Evolutionary conservation across 2,888 invertebrate genomes (phyloP).

Genomic region (Aphidoletes aphidimyza): DNA sequence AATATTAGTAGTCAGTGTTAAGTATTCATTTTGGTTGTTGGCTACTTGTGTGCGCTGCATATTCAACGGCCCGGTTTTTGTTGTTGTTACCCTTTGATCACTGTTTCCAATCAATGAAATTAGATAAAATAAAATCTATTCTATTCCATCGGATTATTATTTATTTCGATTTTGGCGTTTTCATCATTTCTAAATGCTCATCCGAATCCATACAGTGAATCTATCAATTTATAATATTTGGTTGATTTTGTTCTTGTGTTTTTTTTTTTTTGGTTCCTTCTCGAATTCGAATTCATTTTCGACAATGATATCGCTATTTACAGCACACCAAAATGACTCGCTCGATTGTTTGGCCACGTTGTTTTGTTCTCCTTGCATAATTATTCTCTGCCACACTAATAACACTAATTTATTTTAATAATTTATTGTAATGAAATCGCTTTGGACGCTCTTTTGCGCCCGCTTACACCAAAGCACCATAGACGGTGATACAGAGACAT

Average conservation of each 20-base stretch:
- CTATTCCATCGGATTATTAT: neutral
- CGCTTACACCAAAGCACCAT: too few species aligned
- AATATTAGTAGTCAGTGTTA: conserved; percentile 16
- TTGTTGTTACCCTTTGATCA: neutral
- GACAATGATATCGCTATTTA: conserved; percentile 6
- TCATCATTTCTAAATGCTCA: neutral
- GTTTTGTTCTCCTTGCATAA: conserved; percentile 20
- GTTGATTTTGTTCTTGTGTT: too few species aligned
- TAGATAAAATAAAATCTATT: conserved; percentile 42
- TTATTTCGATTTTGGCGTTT: neutral
- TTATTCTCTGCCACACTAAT: conserved; percentile 17
- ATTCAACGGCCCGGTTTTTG: too few species aligned
- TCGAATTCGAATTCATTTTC: neutral
- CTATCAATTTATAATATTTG: too few species aligned
- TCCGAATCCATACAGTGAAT: neutral
- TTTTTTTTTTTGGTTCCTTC: neutral
- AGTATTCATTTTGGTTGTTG: neutral
- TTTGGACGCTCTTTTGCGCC: neutral
- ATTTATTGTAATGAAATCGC: conserved; percentile 20
- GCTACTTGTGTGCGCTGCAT: too few species aligned
- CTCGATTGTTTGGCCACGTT: neutral
- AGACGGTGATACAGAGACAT: neutral
- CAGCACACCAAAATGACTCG: neutral
- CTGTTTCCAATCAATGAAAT: neutral
- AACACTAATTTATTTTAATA: conserved; percentile 38